A percentile compares a stretch with the other conserved stretches of the same genome.
These are phyloP conservation scores for Diachrysia chrysitis DNA, from an alignment of 2,888 invertebrate genomes.

Conservation along the genomic window DNA sequence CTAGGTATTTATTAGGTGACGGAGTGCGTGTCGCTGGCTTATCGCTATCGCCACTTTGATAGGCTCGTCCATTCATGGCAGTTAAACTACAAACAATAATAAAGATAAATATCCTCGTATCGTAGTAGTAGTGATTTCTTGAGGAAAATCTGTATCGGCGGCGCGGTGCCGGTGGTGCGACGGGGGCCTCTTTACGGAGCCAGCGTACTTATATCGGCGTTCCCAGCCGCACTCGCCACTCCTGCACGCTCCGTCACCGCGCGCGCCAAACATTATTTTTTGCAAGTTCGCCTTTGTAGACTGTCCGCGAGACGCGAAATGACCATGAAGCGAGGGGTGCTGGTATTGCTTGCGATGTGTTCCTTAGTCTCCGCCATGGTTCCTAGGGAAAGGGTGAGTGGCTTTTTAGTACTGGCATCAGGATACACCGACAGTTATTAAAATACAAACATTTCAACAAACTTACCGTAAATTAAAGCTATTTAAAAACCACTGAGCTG, in stretches of 20 bases:
- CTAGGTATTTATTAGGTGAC: conserved; percentile 37
- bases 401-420: conserved; percentile 19
- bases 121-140: conserved; percentile 38
- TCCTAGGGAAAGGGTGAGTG: conserved; percentile 76
- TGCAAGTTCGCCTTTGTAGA: conserved; percentile 22
- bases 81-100: conserved; percentile 44
- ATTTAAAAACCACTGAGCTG: not conserved
- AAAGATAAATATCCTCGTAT: conserved; percentile 27
- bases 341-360: conserved; percentile 69
- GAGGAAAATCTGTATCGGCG: conserved; percentile 43
- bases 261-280: conserved; percentile 57
- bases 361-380: conserved; percentile 73
- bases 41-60: conserved; percentile 34
- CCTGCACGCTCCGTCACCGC: conserved; percentile 65
- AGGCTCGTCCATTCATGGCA: conserved; percentile 51
- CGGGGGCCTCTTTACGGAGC: conserved; percentile 57
- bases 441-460: not conserved
- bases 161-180: conserved; percentile 36
- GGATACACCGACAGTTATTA: not conserved
- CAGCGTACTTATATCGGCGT: conserved; percentile 65
- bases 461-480: not conserved
- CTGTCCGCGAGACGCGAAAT: conserved; percentile 36
- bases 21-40: conserved; percentile 35
- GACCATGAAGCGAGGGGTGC: conserved; percentile 69
- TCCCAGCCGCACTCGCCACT: conserved; percentile 70